Percentiles rank a stretch among this genome's conserved stretches.
Evolutionary conservation across 2,888 invertebrate species (phyloP).

Genomic region (Opisthograptis luteolata): DNA sequence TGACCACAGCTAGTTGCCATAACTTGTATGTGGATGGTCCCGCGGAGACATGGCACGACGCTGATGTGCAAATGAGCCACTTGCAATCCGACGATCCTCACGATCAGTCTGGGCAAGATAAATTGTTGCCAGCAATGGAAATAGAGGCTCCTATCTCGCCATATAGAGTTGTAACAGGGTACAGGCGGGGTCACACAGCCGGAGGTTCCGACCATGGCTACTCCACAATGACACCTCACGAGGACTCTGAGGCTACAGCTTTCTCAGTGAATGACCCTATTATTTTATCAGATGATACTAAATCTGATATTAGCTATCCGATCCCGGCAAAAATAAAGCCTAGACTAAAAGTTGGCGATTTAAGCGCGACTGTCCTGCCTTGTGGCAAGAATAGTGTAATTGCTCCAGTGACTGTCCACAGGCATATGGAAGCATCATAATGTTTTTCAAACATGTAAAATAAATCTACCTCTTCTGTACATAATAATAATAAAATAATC

Average conservation of each 20-base stretch:
- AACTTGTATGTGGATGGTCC: conserved; percentile 80
- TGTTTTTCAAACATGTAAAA: conserved; percentile 34
- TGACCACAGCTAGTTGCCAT: conserved; percentile 77
- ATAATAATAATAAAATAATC: conserved; percentile 33
- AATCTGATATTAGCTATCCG: conserved; percentile 85
- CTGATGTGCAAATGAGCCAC: conserved; percentile 88
- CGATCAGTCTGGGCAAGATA: conserved; percentile 87
- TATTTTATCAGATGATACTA: conserved; percentile 80
- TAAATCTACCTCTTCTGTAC: conserved; percentile 63
- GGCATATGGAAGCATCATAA: conserved; percentile 92
- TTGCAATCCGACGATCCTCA: conserved; percentile 88
- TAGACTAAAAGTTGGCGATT: conserved; percentile 67
- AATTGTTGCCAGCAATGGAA: conserved; percentile 84
- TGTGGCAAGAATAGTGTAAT: conserved; percentile 86
- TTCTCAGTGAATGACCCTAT: conserved; percentile 88
- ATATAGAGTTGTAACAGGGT: conserved; percentile 93
- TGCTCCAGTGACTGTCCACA: conserved; percentile 95
- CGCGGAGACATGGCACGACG: conserved; percentile 80
- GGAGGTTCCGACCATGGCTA: conserved; percentile 97
- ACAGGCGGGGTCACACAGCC: conserved; percentile 89
- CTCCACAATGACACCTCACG: conserved; percentile 96
- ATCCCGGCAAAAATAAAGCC: conserved; percentile 77
- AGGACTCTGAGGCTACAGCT: conserved; percentile 93
- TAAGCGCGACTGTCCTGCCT: conserved; percentile 78
- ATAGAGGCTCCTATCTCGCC: conserved; percentile 92